Conservation (phyloP, 2,797 vertebrate genomes). For the Aulostomus chinensis region DNA sequence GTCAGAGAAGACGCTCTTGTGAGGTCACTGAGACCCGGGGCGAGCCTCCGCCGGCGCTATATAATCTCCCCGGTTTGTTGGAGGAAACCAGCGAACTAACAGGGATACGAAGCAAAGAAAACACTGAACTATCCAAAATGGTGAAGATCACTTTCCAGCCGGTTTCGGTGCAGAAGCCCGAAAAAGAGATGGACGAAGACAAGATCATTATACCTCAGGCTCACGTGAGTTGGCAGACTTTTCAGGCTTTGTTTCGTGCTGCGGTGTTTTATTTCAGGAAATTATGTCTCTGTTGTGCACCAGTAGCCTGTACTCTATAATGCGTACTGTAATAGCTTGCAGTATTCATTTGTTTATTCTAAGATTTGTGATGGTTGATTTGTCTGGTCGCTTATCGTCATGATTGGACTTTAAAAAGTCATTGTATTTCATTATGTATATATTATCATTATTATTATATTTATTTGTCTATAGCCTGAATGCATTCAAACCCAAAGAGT, state of each 20-base stretch:
- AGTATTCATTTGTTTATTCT: neutral
- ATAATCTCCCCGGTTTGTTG: constrained; percentile 45
- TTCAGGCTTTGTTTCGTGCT: constrained; percentile 30
- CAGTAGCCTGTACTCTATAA: neutral
- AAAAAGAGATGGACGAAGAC: constrained; percentile 80
- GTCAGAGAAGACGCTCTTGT: constrained; percentile 74
- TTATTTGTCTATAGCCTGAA: too few relatives aligned
- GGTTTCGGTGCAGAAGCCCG: constrained; percentile 81
- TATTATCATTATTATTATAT: too few relatives aligned
- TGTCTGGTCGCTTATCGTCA: too few relatives aligned
- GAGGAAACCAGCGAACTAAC: constrained; percentile 45
- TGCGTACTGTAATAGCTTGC: neutral
- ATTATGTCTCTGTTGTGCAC: neutral
- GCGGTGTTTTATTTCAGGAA: neutral
- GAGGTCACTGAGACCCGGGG: constrained; percentile 71
- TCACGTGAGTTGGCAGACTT: constrained; percentile 76
- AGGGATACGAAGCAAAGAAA: constrained; percentile 34
- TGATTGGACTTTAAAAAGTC: too few relatives aligned
- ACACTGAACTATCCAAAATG: constrained; percentile 69
- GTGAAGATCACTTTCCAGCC: constrained; percentile 90
- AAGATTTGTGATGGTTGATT: neutral
- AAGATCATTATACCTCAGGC: constrained; percentile 82
- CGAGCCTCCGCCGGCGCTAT: constrained; percentile 53
- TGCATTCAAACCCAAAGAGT: too few relatives aligned
- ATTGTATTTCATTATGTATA: too few relatives aligned